A percentile compares a stretch with the other conserved stretches of the same genome.
Evolutionary conservation across 2,113 vertebrate species (phyloP).

Genomic region (Larimichthys crocea): DNA sequence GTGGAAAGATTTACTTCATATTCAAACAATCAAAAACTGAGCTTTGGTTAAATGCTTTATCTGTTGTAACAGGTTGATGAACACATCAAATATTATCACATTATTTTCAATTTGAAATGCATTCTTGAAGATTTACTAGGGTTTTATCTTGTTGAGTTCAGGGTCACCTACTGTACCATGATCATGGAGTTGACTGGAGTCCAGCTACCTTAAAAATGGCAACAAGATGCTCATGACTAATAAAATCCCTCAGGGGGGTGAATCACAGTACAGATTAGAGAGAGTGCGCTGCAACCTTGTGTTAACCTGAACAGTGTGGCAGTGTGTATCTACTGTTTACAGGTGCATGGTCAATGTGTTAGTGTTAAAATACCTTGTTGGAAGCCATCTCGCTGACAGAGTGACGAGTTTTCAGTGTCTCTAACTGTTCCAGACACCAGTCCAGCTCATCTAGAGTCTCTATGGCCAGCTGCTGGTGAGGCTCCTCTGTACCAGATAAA

Average conservation of each 20-base stretch:
- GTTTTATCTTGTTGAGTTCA: not conserved
- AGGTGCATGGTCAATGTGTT: not conserved
- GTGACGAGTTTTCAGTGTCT: constrained; percentile 92
- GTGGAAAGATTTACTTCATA: not conserved
- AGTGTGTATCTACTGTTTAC: not conserved
- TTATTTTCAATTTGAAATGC: not conserved
- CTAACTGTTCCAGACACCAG: constrained; percentile 97
- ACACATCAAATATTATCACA: not conserved
- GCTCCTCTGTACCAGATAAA: constrained; percentile 86
- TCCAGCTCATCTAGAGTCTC: constrained; percentile 96
- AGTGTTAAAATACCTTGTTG: constrained; percentile 81
- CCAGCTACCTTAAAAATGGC: constrained; percentile 12
- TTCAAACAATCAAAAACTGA: not conserved
- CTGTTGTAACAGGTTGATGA: not conserved
- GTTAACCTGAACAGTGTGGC: not conserved
- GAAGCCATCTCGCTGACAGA: constrained; percentile 89
- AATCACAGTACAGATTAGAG: constrained; percentile 11
- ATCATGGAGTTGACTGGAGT: constrained; percentile 2
- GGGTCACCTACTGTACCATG: not conserved
- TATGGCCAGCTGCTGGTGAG: constrained; percentile 88
- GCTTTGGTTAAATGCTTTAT: not conserved
- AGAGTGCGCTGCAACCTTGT: not conserved
- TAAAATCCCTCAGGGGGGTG: constrained; percentile 16
- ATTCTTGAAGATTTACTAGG: not conserved
- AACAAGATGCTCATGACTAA: constrained; percentile 34